Percentiles rank a stretch among this genome's conserved stretches.
Conservation (phyloP, 1,140 invertebrate species). For the Temnothorax curvispinosus region DNA sequence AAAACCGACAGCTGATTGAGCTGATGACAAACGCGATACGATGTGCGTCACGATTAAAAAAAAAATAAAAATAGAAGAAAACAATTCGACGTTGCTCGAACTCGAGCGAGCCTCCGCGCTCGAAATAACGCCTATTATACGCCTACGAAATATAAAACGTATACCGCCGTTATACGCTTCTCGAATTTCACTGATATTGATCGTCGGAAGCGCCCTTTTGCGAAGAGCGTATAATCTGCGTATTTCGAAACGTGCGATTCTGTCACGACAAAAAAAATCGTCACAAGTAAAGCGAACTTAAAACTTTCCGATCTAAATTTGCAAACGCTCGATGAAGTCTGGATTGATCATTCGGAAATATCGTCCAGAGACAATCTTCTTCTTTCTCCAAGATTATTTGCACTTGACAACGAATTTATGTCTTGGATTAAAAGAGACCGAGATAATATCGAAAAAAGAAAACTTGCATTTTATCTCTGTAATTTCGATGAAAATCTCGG, state of each 20-base stretch:
- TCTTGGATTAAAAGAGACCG: too few relatives aligned
- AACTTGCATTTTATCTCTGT: too few relatives aligned
- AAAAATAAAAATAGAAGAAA: neutral
- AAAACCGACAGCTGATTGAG: neutral
- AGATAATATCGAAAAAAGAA: too few relatives aligned
- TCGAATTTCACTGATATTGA: neutral
- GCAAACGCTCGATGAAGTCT: too few relatives aligned
- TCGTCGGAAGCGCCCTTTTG: neutral
- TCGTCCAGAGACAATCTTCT: too few relatives aligned
- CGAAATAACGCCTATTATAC: neutral
- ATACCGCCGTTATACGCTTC: neutral
- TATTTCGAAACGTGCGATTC: too few relatives aligned
- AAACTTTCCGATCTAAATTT: too few relatives aligned
- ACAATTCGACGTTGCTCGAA: neutral
- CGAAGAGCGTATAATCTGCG: neutral
- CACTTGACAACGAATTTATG: too few relatives aligned
- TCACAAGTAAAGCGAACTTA: too few relatives aligned
- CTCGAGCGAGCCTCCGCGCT: neutral
- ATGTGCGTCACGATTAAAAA: neutral
- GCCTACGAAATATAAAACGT: slow-evolving; percentile 21
- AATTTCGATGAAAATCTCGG: neutral
- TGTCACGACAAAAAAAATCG: too few relatives aligned
- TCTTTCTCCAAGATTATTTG: too few relatives aligned
- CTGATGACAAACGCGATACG: neutral
- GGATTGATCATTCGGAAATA: too few relatives aligned